phyloP scores from a whole-genome alignment of 1,140 invertebrate species.

The Bactericera cockerelli region DNA sequence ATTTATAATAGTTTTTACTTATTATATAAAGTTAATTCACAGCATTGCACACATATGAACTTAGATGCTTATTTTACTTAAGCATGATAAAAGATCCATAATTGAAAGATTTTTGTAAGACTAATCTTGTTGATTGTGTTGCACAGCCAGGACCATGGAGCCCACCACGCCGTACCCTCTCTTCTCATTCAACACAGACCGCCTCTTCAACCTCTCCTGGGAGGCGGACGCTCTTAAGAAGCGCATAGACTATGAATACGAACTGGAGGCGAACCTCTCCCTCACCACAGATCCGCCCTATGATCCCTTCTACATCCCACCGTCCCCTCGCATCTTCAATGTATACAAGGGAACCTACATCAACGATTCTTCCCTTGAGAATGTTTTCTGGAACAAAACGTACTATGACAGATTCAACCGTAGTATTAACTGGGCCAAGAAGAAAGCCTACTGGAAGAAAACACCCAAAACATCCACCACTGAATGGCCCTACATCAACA shows the following conservation, averaged over 20 bases:
- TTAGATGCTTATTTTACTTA: too few species aligned
- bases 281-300: neutral
- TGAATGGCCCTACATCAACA: slow-evolving; percentile 1
- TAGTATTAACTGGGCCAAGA: neutral
- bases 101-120: too few species aligned
- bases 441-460: neutral
- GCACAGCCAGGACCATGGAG: too few species aligned
- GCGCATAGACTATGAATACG: neutral
- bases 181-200: neutral
- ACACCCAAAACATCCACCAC: neutral
- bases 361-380: neutral
- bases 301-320: neutral
- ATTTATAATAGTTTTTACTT: too few species aligned
- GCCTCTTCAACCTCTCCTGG: neutral
- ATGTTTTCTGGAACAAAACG: neutral
- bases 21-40: too few species aligned
- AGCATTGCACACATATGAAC: too few species aligned
- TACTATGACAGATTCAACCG: neutral
- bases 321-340: neutral
- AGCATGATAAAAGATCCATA: too few species aligned
- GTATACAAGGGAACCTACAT: neutral
- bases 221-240: neutral
- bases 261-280: neutral
- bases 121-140: too few species aligned
- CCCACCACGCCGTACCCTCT: neutral